Percentiles rank a stretch among this genome's conserved stretches.
These are phyloP conservation scores for Hypothenemus hampei DNA, from an alignment of 1,140 invertebrate species.

Conservation along the genomic window DNA sequence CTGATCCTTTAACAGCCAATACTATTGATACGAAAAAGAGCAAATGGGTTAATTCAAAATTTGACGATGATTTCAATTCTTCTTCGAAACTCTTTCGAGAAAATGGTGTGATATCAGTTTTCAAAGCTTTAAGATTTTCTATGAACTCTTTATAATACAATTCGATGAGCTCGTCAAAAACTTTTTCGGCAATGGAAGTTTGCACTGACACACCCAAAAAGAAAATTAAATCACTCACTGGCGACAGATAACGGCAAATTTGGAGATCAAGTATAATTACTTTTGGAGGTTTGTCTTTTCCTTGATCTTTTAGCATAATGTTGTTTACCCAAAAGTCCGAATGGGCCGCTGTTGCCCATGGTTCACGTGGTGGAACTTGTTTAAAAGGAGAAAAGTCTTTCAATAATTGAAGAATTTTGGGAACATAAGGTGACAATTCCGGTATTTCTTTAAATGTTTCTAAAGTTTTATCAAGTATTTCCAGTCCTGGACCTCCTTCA, in stretches of 20 bases:
- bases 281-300: constrained; percentile 40
- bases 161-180: constrained; percentile 45
- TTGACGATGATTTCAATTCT: constrained; percentile 6
- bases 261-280: constrained; percentile 58
- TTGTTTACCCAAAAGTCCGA: constrained; percentile 59
- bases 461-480: background rate
- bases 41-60: background rate
- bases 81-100: constrained; percentile 14
- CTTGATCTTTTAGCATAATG: constrained; percentile 48
- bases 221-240: constrained; percentile 51
- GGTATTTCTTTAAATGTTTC: background rate
- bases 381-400: background rate
- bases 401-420: too few species aligned
- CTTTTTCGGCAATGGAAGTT: constrained; percentile 36
- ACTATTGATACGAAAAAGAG: constrained; percentile 10
- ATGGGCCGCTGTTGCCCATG: constrained; percentile 50
- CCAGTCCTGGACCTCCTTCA: background rate
- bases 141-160: constrained; percentile 50
- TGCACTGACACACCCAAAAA: constrained; percentile 50
- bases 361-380: constrained; percentile 27
- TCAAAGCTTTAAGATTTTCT: constrained; percentile 17
- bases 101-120: constrained; percentile 14
- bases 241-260: constrained; percentile 47
- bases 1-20: constrained; percentile 1
- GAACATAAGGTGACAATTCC: too few species aligned